These are phyloP conservation scores for Acrocephalus scirpaceus DNA, from an alignment of 2,797 vertebrate genomes.

Conservation along the genomic window DNA sequence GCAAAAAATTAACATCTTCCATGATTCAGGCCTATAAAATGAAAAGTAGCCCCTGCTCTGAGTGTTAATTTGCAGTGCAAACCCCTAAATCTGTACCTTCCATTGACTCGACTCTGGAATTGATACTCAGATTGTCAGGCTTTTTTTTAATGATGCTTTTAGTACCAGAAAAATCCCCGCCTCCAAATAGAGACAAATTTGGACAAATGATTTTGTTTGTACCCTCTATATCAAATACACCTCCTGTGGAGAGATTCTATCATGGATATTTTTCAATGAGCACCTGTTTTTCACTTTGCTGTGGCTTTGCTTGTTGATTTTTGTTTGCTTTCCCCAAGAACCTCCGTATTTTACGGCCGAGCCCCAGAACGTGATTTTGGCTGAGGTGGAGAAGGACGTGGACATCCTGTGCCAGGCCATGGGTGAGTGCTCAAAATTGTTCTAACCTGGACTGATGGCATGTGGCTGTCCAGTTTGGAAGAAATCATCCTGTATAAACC, in stretches of 20 bases:
- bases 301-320: not conserved
- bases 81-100: constrained; percentile 35
- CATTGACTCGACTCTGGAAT: not conserved
- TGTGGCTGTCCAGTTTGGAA: fast-evolving
- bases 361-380: constrained; percentile 81
- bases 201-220: not conserved
- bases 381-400: constrained; percentile 84
- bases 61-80: constrained; percentile 51
- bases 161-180: not conserved
- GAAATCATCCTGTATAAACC: not conserved
- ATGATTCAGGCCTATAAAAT: constrained; percentile 61
- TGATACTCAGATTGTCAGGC: not conserved
- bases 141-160: not conserved
- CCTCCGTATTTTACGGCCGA: constrained; percentile 84
- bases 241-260: fast-evolving
- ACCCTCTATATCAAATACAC: not conserved
- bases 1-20: constrained; percentile 66
- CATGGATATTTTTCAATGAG: not conserved
- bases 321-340: constrained; percentile 76
- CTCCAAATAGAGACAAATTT: not conserved
- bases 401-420: constrained; percentile 87
- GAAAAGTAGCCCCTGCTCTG: constrained; percentile 39
- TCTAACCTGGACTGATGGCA: fast-evolving
- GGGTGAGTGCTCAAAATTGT: constrained; percentile 76
- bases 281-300: not conserved